phyloP scores from a whole-genome alignment of 1,140 invertebrate species.

The Euura saliciscinereae region DNA sequence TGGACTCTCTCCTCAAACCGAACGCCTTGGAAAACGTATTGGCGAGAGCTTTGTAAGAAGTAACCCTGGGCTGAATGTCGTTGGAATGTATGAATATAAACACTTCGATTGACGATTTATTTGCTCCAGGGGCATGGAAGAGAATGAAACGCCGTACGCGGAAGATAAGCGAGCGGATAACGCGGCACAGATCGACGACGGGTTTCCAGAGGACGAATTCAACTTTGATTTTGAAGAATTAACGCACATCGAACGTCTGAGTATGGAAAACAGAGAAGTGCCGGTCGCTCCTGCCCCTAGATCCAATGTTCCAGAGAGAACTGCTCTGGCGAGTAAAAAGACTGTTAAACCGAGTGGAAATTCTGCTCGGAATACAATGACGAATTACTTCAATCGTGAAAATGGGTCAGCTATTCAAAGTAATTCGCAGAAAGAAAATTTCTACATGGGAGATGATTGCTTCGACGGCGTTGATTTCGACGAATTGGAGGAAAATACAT shows the following conservation, averaged over 20 bases:
- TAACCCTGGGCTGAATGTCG: background rate
- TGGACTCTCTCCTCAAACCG: conserved; percentile 65
- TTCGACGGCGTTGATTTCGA: background rate
- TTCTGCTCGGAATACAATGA: too few relatives aligned
- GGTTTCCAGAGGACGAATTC: conserved; percentile 42
- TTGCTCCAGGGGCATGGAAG: conserved; percentile 18
- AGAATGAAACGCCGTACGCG: conserved; percentile 58
- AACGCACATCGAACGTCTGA: conserved; percentile 29
- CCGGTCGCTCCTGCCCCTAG: background rate
- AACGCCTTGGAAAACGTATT: conserved; percentile 70
- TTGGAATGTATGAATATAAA: background rate
- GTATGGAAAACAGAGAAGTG: background rate
- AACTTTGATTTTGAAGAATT: conserved; percentile 40
- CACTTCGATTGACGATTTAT: background rate
- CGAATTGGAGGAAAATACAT: background rate
- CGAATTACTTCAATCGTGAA: too few relatives aligned
- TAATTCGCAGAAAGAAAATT: too few relatives aligned
- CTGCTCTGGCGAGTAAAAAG: too few relatives aligned
- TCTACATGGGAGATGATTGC: background rate
- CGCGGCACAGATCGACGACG: conserved; percentile 8
- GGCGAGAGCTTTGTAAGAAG: conserved; percentile 62
- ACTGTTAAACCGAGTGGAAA: too few relatives aligned
- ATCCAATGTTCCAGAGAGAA: background rate
- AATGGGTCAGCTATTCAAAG: too few relatives aligned
- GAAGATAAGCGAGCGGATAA: conserved; percentile 24